Conservation (phyloP, 2,113 vertebrate species). For the Silurus meridionalis region DNA sequence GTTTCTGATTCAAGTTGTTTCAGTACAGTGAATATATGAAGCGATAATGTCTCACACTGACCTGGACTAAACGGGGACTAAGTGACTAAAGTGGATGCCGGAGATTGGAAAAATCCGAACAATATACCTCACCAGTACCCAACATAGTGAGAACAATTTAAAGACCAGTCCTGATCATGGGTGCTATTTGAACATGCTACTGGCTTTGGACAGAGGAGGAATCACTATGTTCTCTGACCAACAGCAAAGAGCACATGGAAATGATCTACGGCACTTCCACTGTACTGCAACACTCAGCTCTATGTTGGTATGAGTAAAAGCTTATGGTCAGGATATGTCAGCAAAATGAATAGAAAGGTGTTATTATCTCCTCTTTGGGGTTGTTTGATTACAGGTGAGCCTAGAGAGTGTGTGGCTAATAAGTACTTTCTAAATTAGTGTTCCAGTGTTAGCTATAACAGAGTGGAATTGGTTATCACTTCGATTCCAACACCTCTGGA, state of each 20-base stretch:
- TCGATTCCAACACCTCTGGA: slow-evolving; percentile 54
- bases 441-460: slow-evolving; percentile 55
- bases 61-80: neutral
- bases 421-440: slow-evolving; percentile 32
- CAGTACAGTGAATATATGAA: slow-evolving; percentile 70
- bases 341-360: slow-evolving; percentile 30
- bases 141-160: slow-evolving; percentile 1
- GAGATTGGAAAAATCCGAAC: slow-evolving; percentile 30
- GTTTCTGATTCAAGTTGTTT: slow-evolving; percentile 77
- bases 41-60: slow-evolving; percentile 44
- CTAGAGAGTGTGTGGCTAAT: slow-evolving; percentile 18
- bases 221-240: slow-evolving; percentile 58
- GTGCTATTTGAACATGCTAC: slow-evolving; percentile 26
- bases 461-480: slow-evolving; percentile 63
- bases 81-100: slow-evolving; percentile 2
- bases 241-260: slow-evolving; percentile 58
- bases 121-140: slow-evolving; percentile 36
- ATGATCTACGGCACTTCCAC: slow-evolving; percentile 3
- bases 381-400: neutral
- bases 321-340: slow-evolving; percentile 1
- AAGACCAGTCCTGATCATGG: neutral
- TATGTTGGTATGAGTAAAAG: slow-evolving; percentile 1
- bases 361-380: neutral
- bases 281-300: slow-evolving; percentile 10
- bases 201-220: slow-evolving; percentile 6